Conservation (phyloP, 2,888 invertebrate genomes). For the Cyclophora punctaria region DNA sequence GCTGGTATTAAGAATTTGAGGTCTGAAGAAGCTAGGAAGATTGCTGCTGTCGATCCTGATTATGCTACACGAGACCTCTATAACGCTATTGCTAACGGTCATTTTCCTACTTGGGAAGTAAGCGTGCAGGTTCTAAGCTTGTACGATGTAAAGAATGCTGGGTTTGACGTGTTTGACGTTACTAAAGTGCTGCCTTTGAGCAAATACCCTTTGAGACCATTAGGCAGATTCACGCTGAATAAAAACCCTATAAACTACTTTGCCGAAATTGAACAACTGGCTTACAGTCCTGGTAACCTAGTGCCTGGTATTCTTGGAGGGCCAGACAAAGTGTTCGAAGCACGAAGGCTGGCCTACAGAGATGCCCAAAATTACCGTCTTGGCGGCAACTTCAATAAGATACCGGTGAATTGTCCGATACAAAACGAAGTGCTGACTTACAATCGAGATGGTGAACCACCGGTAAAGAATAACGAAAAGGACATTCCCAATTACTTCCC, state of each 20-base stretch:
- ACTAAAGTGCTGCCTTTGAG: constrained; percentile 88
- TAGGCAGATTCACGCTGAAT: constrained; percentile 88
- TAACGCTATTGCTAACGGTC: constrained; percentile 84
- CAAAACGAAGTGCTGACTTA: constrained; percentile 78
- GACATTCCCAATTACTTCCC: constrained; percentile 96
- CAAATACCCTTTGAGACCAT: constrained; percentile 87
- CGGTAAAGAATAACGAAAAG: constrained; percentile 84
- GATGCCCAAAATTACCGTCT: constrained; percentile 90
- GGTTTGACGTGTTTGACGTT: constrained; percentile 92
- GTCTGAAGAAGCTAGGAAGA: constrained; percentile 76
- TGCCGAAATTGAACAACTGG: constrained; percentile 92
- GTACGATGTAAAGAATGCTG: constrained; percentile 82
- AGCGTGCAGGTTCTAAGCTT: constrained; percentile 88
- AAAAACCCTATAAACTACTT: constrained; percentile 93
- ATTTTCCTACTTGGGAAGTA: constrained; percentile 84
- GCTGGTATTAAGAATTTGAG: constrained; percentile 87
- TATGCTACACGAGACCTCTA: constrained; percentile 89
- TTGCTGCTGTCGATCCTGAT: constrained; percentile 87
- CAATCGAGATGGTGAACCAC: constrained; percentile 89
- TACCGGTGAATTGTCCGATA: constrained; percentile 95
- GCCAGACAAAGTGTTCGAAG: constrained; percentile 92
- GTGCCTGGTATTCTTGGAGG: constrained; percentile 92
- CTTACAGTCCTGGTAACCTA: constrained; percentile 89
- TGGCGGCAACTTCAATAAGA: constrained; percentile 90
- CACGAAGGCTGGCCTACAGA: constrained; percentile 87